A percentile compares a stretch with the other conserved stretches of the same genome.
Evolutionary conservation across 2,888 invertebrate genomes (phyloP).

Genomic region (Rhagonycha fulva): DNA sequence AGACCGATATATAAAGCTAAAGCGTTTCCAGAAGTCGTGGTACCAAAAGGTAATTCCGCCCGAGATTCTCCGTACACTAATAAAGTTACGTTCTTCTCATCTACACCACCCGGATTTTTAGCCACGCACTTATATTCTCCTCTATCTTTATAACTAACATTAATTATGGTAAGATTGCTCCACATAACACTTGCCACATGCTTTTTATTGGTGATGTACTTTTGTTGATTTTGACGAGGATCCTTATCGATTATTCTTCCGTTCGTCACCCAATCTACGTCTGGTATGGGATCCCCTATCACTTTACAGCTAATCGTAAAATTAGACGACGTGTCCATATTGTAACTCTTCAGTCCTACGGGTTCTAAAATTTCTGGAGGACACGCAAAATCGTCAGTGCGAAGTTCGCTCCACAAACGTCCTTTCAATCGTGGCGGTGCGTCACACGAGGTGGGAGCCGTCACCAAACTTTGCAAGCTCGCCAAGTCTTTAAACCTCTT

Average conservation of each 20-base stretch:
- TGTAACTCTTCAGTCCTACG: conserved; percentile 61
- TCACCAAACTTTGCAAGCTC: conserved; percentile 72
- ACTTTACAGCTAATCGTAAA: conserved; percentile 77
- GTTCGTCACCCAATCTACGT: conserved; percentile 75
- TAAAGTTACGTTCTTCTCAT: conserved; percentile 75
- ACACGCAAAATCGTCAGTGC: conserved; percentile 80
- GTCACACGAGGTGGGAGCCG: conserved; percentile 73
- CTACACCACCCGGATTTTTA: conserved; percentile 79
- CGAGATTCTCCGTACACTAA: conserved; percentile 51
- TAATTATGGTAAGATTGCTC: conserved; percentile 63
- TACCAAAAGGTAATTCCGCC: conserved; percentile 36
- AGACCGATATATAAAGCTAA: conserved; percentile 56
- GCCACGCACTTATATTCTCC: conserved; percentile 73
- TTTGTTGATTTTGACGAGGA: conserved; percentile 53
- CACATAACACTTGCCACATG: conserved; percentile 51
- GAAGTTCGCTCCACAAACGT: conserved; percentile 73
- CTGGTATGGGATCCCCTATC: conserved; percentile 75
- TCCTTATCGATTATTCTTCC: conserved; percentile 64
- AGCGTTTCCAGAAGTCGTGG: conserved; percentile 30
- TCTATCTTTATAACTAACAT: conserved; percentile 56
- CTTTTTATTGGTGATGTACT: conserved; percentile 54
- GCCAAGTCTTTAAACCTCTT: conserved; percentile 80
- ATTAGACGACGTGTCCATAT: conserved; percentile 65
- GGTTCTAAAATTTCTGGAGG: conserved; percentile 75
- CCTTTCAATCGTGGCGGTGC: conserved; percentile 71